Evolutionary conservation across 2,797 vertebrate species (phyloP), one percentile per base, ranked within the genome.

Genomic region (Discoglossus pictus): DNA sequence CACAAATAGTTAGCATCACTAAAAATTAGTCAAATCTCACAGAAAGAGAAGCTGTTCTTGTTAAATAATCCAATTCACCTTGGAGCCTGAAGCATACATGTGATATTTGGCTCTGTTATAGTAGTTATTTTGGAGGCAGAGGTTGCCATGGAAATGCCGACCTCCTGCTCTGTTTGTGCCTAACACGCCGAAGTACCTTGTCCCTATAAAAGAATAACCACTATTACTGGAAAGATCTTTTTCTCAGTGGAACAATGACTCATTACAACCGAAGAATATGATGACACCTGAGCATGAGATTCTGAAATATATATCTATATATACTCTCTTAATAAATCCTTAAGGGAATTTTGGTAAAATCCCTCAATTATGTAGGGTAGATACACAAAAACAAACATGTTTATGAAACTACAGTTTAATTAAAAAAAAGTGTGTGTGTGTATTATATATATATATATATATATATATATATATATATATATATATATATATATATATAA

Each of bases 61-160:
- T 13, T 53, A 53, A 53, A 16, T 16, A 53, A 36, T 53, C 27
- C 18, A 11, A 18, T 53, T 53, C 34, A 53, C 51, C 31, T 53
- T 35, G 31, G 31, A 16, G 15, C 31, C 51, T 20, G 51, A 23
- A 20, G 51, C 51, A 36, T 35, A n/a, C 16, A 53, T 36, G 20
- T 36, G 15, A 12, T 35, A 20, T 12, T 36, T 53, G 51, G 24
- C 24, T 31, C 9, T 51, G 15, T 16, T 31, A 25, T 16, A 52
- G 7, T 24, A 17, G 24, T 34, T 17, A 16, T 24, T 27, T 52
- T 27, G 25, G 34, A 51, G 48, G 48, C 27, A 31, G 27, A 31
- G 27, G 27, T 31, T 31, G 27, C 27, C 27, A 51, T 34, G 48
- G 48, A 34, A 34, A 31, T 31, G n/a, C 27, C 27, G 8, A 8